Evolutionary conservation across 1,140 invertebrate genomes (phyloP).

Genomic region (Camponotus floridanus): DNA sequence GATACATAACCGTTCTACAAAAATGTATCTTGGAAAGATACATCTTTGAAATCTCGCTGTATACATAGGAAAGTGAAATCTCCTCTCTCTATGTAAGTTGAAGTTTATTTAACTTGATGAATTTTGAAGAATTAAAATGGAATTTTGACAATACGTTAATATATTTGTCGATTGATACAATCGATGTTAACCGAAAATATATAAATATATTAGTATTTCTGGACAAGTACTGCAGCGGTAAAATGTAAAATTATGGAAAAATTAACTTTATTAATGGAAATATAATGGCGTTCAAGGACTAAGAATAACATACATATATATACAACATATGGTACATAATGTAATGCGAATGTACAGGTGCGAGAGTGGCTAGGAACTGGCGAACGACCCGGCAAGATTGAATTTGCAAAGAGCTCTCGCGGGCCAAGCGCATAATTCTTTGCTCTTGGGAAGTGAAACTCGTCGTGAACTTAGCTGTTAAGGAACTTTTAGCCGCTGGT

Average conservation of each 20-base stretch:
- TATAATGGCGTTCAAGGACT: neutral
- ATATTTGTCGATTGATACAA: too few relatives aligned
- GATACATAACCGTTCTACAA: too few relatives aligned
- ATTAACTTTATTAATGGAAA: neutral
- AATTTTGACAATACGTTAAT: too few relatives aligned
- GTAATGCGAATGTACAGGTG: neutral
- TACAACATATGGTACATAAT: conserved; percentile 1
- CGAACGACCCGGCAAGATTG: conserved; percentile 48
- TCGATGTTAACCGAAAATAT: too few relatives aligned
- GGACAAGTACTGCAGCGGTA: neutral
- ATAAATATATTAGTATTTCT: neutral
- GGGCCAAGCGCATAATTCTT: conserved; percentile 55
- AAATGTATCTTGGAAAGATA: too few relatives aligned
- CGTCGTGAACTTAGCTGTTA: conserved; percentile 52
- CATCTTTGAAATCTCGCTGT: too few relatives aligned
- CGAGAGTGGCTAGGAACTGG: neutral
- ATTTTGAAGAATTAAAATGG: too few relatives aligned
- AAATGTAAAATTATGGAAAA: neutral
- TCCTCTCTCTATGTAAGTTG: too few relatives aligned
- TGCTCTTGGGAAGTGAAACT: conserved; percentile 40
- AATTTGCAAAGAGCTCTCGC: conserved; percentile 52
- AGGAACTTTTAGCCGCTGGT: conserved; percentile 46
- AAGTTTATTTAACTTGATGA: too few relatives aligned
- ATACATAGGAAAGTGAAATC: too few relatives aligned
- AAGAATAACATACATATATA: neutral